Percentiles rank a stretch among this genome's conserved stretches.
These are phyloP conservation scores for Lichenostomus cassidix DNA, from an alignment of 2,113 vertebrate genomes.

Conservation along the genomic window DNA sequence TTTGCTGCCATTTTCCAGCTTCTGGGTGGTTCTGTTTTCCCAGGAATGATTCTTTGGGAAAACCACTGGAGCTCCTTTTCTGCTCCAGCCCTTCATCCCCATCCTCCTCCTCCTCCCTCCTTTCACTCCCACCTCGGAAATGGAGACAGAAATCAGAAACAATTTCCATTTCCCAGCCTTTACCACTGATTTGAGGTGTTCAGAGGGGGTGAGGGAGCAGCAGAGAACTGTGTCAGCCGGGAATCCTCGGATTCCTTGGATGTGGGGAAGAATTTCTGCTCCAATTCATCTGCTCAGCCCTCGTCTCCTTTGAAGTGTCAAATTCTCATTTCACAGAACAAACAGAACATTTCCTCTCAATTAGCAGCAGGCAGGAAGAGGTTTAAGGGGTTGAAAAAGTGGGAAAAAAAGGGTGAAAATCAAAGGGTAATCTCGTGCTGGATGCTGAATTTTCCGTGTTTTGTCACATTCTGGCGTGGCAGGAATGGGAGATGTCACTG, in stretches of 20 bases:
- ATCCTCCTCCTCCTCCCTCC: not conserved
- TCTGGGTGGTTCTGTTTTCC: not conserved
- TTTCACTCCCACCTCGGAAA: not conserved
- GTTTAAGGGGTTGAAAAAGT: not conserved
- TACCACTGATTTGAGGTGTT: not conserved
- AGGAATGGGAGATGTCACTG: not conserved
- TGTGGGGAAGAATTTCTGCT: not conserved
- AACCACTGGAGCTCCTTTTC: not conserved
- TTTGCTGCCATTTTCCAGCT: not conserved
- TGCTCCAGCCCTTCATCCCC: not conserved
- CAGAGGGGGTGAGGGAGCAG: not conserved
- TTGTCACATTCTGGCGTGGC: not conserved
- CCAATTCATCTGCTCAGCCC: slow-evolving; percentile 1
- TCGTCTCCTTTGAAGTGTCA: slow-evolving; percentile 6
- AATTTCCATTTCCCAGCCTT: not conserved
- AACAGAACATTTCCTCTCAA: not conserved
- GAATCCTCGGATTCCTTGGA: not conserved
- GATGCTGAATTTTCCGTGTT: not conserved
- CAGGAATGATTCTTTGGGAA: not conserved
- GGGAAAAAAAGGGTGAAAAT: not conserved
- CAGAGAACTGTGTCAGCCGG: not conserved
- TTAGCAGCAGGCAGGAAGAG: not conserved
- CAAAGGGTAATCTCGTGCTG: no score
- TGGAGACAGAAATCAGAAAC: not conserved
- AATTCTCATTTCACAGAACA: not conserved